phyloP scores from a whole-genome alignment of 1,140 invertebrate species.

The Lasaia peninsularis region DNA sequence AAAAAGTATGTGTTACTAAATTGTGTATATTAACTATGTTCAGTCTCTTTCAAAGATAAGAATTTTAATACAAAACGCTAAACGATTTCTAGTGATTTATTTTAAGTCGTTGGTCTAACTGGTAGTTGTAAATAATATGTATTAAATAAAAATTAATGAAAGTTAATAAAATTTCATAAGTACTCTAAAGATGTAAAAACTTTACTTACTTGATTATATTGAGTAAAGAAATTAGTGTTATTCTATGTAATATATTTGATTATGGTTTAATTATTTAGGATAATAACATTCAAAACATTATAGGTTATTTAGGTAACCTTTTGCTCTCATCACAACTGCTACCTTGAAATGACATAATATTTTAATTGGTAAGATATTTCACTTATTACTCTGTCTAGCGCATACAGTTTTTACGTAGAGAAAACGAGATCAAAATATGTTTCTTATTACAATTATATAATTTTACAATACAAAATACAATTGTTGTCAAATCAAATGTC shows the following conservation, averaged over 20 bases:
- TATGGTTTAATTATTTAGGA: background rate
- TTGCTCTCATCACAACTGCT: background rate
- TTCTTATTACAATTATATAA: conserved; percentile 5
- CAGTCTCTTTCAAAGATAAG: background rate
- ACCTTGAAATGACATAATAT: background rate
- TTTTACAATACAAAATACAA: too few relatives aligned
- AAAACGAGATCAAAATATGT: background rate
- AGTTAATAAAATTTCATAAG: background rate
- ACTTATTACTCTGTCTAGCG: background rate
- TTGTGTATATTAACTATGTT: background rate
- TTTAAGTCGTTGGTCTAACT: too few relatives aligned
- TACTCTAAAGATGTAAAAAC: background rate
- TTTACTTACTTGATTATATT: background rate
- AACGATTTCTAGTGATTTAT: too few relatives aligned
- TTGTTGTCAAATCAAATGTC: too few relatives aligned
- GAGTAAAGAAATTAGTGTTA: background rate
- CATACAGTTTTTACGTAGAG: background rate
- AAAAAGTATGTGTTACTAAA: background rate
- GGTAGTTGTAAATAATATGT: background rate
- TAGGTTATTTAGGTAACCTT: conserved; percentile 26
- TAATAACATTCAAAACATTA: background rate
- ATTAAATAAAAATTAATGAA: background rate
- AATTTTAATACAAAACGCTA: too few relatives aligned
- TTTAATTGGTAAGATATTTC: background rate
- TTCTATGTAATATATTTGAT: conserved; percentile 6